A percentile compares a stretch with the other conserved stretches of the same genome.
Conservation (phyloP, 1,140 invertebrate genomes). For the Anastatus disparis region DNA sequence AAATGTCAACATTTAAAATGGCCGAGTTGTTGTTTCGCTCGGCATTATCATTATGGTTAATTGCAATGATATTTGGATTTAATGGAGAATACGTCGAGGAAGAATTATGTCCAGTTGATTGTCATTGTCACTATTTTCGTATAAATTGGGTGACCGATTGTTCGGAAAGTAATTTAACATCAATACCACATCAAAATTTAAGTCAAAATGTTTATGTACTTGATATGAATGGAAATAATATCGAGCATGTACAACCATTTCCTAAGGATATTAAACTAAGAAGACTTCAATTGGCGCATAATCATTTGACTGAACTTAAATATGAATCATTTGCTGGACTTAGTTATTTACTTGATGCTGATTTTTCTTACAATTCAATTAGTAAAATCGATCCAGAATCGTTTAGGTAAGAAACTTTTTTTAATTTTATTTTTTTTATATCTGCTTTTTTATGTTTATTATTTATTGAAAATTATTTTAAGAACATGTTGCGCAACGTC, state of each 20-base stretch:
- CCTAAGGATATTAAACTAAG: conserved; percentile 75
- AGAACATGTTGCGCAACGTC: too few relatives aligned
- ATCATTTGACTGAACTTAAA: conserved; percentile 70
- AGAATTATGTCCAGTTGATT: conserved; percentile 78
- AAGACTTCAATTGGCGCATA: conserved; percentile 77
- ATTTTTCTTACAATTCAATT: conserved; percentile 76
- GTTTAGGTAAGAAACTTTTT: too few relatives aligned
- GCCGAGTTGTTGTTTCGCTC: too few relatives aligned
- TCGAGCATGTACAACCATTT: conserved; percentile 71
- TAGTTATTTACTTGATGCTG: conserved; percentile 76
- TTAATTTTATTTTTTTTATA: too few relatives aligned
- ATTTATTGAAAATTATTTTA: too few relatives aligned
- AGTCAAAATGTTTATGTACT: conserved; percentile 77
- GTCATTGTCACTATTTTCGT: conserved; percentile 80
- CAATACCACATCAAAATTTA: conserved; percentile 74
- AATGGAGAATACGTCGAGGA: conserved; percentile 74
- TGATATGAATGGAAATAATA: conserved; percentile 77
- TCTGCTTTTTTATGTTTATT: too few relatives aligned
- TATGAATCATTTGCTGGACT: conserved; percentile 73
- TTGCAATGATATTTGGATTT: conserved; percentile 51
- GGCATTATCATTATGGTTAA: conserved; percentile 40
- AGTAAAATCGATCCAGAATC: conserved; percentile 72
- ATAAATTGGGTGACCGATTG: conserved; percentile 83
- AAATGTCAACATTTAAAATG: too few relatives aligned
- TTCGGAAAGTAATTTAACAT: conserved; percentile 79